These are phyloP conservation scores for Hyla sarda DNA, from an alignment of 2,113 vertebrate species.

Conservation along the genomic window DNA sequence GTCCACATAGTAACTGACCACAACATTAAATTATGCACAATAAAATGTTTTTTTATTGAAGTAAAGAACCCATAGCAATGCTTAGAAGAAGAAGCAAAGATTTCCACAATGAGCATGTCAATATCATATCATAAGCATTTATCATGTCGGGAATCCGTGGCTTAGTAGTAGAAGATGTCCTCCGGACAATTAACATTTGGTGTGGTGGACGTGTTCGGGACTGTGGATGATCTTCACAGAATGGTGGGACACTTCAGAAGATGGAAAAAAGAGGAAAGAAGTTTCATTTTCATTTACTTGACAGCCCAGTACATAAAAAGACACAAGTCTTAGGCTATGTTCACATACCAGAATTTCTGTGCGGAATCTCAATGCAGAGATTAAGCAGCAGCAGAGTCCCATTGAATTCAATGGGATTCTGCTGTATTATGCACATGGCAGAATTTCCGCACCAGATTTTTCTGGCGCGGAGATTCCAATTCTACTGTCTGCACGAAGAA, in stretches of 20 bases:
- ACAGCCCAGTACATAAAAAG: neutral
- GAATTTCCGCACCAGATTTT: too few relatives aligned
- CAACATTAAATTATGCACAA: neutral
- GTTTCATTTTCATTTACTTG: neutral
- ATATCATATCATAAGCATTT: neutral
- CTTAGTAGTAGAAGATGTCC: neutral
- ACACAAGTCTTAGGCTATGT: neutral
- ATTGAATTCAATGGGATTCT: too few relatives aligned
- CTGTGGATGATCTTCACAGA: neutral
- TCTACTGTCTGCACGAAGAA: too few relatives aligned
- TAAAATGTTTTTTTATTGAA: slow-evolving; percentile 33
- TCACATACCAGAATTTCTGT: too few relatives aligned
- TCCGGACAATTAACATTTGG: slow-evolving; percentile 10
- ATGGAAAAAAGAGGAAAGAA: neutral
- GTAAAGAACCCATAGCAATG: neutral
- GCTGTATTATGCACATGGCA: too few relatives aligned
- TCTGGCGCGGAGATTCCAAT: too few relatives aligned
- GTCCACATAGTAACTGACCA: neutral
- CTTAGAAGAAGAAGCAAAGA: neutral
- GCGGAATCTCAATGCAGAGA: too few relatives aligned
- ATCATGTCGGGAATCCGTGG: neutral
- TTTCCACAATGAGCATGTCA: neutral
- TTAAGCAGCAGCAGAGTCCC: too few relatives aligned
- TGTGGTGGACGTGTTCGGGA: slow-evolving; percentile 43
- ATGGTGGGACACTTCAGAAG: slow-evolving; percentile 16